Evolutionary conservation across 2,888 invertebrate species (phyloP), one percentile per base, ranked within the genome.

Genomic region (Nephrotoma guestfalica): DNA sequence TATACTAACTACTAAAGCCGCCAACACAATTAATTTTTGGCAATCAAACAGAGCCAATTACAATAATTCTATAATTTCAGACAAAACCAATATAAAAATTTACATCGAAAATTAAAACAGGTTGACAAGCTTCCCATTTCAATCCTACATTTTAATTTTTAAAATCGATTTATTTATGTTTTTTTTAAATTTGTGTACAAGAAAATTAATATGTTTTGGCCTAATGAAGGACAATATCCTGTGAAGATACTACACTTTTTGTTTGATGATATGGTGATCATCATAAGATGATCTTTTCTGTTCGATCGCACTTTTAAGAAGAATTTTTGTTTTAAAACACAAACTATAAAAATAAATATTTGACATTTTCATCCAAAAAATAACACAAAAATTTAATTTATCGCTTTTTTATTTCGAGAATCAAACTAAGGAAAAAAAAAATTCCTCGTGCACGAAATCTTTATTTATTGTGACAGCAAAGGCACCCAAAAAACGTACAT

Each of bases 381-480:
- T 71, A 71, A 71, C 71, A 71, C 71, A 71, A 71, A 71, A 71
- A 71, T 71, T 71, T 71, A 71, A 71, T 71, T 71, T 71, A 71
- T 71, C 71, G 71, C 71, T 71, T 71, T 71, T 71, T 71, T 71
- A 71, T 71, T 71, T 71, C 30, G 71, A 71, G 71, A 71, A 71
- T 84, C 42, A 84, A 84, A 84, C 84, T 84, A 84, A 84, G 15
- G 15, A 84, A 42, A 84, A 41, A 83, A 85, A 85, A 85, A 85
- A 85, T 18, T 43, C 18, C 5, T 85, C 41, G 85, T 85, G 85
- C 85, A 85, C 85, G 85, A 85, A 85, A 85, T 85, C 85, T 85
- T 85, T 85, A 85, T 85, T 85, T 85, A 85, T 85, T 85, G 85
- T 85, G 85, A 85, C 85, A 85, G 85, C 85, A 84, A 84, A 84